Evolutionary conservation across 2,888 invertebrate species (phyloP), one percentile per base, ranked within the genome.

Genomic region (Leucania comma): DNA sequence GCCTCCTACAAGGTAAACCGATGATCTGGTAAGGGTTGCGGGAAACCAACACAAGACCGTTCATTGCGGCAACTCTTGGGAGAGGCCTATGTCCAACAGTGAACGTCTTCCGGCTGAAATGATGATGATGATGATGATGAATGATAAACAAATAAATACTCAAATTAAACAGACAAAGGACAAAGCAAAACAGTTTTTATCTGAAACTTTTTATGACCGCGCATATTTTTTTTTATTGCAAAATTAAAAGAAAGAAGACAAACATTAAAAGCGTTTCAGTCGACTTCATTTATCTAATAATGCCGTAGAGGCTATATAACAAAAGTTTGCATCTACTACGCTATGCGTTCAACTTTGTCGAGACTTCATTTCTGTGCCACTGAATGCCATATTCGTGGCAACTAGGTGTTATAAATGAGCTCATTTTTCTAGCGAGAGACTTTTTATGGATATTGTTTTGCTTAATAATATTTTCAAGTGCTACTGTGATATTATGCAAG

Each of bases 341-440:
- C 74, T 80, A 85, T 80, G 80, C 77, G 82, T 83, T 82, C 76
- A 88, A 89, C 88, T 89, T 90, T 84, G 86, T 83, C 70, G 78
- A 75, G 84, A 87, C 85, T 88, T 88, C 82, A 88, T 87, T 88
- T 87, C 83, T 83, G 81, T 77, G 78, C 83, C 83, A 87, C 84
- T 84, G 82, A 78, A 80, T 85, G 84, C 84, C 84, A 86, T 87
- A 89, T 89, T 89, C 77, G 80, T 81, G 80, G 85, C 82, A 87
- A 87, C 86, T 87, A 85, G 81, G 76, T 83, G 83, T 85, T 87
- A 90, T 88, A 87, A 85, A 86, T 81, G 83, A 66, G 68, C 74
- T 82, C 83, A 86, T 89, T 88, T 85, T 86, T 87, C 83, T 82
- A 76, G 71, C 78, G 79, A 46, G 76, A 79, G 83, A 81, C 68